Base-by-base conservation (phyloP, 2,888 invertebrate species). In the Agriopis leucophaearia region DNA sequence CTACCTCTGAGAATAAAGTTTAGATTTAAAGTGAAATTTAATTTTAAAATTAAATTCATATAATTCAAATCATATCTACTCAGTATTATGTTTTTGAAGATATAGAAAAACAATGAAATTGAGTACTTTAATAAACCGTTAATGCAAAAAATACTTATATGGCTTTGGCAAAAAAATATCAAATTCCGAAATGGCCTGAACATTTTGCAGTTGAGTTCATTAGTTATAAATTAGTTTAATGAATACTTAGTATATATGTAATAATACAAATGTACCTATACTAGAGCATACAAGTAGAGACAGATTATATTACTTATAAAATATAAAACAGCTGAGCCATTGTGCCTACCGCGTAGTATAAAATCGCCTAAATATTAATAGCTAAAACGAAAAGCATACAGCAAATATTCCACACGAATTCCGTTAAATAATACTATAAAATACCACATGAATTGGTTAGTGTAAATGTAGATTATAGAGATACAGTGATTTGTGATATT, bases 401-500 rank as follows among this genome's bases (percentile, higher is more conserved):
- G 38, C 50, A 60, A 52, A n/a, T 50, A 57, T 61, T 61, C 27
- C 65, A 35, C 27, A 56, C 35, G 56, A 75, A 76, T 76, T 75
- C 74, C 75, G 74, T 63, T 71, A 77, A 79, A 75, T 54, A 54
- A 54, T 55, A 76, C 78, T 80, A 75, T 80, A 87, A 42, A 12
- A 42, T 57, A 56, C 13, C 59, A 35, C 27, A 56, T 51, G 5
- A 59, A 65, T 60, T 42, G 54, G 82, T 81, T 90, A 90, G 88
- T 81, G 76, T 85, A 84, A 87, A 81, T 73, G 79, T 83, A 90
- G 89, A 81, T 77, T 47, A 85, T 92, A 92, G 89, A 86, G 81
- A 86, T 89, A 92, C 89, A 89, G 88, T 88, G 85, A 92, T 90
- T 91, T 92, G 93, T 93, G 94, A 93, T 93, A 93, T 91, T 93